Evolutionary conservation across 2,888 invertebrate genomes (phyloP), one percentile per base, ranked within the genome.

Genomic region (Stegophylla sp.): DNA sequence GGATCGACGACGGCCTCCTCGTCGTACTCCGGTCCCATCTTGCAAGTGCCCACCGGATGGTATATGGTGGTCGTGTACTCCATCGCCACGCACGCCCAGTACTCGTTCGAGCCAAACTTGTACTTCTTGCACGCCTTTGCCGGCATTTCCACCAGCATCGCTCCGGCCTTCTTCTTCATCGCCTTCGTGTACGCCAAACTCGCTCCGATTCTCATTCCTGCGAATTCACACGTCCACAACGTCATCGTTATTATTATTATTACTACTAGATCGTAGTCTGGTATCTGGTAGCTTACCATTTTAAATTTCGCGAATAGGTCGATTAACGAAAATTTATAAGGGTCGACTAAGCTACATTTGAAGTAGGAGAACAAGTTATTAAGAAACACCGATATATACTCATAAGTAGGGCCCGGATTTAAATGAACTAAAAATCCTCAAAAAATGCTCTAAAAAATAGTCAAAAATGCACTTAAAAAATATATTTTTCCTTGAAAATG

Each of bases 31-130:
- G 85, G 84, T 0, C 87, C 87, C 86, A 87, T 86, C 81, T 85
- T 85, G 45, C 86, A 85, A 0, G 87, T 86, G 9, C 83, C 75
- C 74, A 84, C 84, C 12, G 84, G 91, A 87, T 92, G 92, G 84
- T 87, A 92, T 82, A 93, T 91, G 0, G 92, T 93, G 0, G 89
- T 87, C 0, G 93, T 93, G 84, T 92, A 92, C 61, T 90, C 89
- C 83, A 88, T 90, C 0, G 89, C 87, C 4, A 91, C 85, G 85
- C 93, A 93, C 9, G 87, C 88, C 88, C 92, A 91, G 85, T 93
- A 93, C 7, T 89, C 89, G 84, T 91, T 89, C 0, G 89, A 88
- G 59, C 90, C 91, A 87, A 91, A 92, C 51, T 86, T 84, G 82
- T 84, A 67, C 28, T 77, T 63, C 15, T 86, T 85, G 85, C 92